A percentile compares a stretch with the other conserved stretches of the same genome.
Conservation (phyloP, 37 sponge, comb jelly and placozoan genomes). For the Hexactinellida sp. region DNA sequence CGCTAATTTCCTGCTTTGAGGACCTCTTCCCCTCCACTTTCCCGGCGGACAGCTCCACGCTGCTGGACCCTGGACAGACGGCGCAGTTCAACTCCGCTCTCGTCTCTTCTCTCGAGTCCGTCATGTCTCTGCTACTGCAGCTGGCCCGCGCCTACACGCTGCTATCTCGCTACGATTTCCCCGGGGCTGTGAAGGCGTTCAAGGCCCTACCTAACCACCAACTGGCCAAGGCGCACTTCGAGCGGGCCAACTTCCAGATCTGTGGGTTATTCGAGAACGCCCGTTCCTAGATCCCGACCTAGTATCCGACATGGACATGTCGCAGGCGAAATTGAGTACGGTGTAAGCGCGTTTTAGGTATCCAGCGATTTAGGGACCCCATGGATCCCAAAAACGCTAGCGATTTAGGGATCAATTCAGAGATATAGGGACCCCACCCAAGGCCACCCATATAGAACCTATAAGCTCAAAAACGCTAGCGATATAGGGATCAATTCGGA, state of each 20-base stretch:
- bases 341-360: too few species aligned
- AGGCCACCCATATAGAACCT: too few species aligned
- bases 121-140: constrained; percentile 52
- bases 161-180: constrained; percentile 47
- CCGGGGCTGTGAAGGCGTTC: constrained; percentile 35
- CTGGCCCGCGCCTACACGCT: constrained; percentile 50
- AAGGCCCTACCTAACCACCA: constrained; percentile 53
- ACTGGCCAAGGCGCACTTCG: constrained; percentile 55
- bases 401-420: too few species aligned
- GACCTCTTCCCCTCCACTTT: too few species aligned
- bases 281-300: constrained; percentile 46
- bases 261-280: constrained; percentile 28
- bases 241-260: constrained; percentile 45
- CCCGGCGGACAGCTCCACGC: background rate
- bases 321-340: too few species aligned
- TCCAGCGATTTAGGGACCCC: too few species aligned
- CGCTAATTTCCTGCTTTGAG: too few species aligned
- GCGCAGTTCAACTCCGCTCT: constrained; percentile 3
- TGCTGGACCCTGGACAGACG: background rate
- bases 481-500: too few species aligned
- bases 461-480: too few species aligned
- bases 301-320: constrained; percentile 61
- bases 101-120: background rate
- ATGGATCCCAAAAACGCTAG: too few species aligned
- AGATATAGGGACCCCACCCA: too few species aligned